These are phyloP conservation scores for Phortica variegata DNA, from an alignment of 1,140 invertebrate species.

Conservation along the genomic window DNA sequence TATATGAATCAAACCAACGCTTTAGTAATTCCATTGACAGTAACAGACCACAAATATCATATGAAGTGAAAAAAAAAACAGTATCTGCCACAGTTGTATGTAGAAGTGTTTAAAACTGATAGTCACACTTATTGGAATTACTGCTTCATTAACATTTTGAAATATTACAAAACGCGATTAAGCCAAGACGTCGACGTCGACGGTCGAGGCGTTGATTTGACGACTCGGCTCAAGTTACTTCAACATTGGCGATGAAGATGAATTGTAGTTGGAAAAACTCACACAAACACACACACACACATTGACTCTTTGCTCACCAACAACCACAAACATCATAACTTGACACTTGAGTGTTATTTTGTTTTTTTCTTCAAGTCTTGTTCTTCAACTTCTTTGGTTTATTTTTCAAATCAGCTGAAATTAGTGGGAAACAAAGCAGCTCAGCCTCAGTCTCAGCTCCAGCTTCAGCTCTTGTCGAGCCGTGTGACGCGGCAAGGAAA, in stretches of 20 bases:
- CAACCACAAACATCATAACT: conserved; percentile 21
- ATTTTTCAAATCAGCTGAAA: conserved; percentile 28
- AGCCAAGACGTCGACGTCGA: not conserved
- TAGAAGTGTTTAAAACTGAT: conserved; percentile 32
- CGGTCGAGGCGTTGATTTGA: not conserved
- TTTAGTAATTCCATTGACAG: too few species aligned
- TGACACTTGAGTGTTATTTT: conserved; percentile 27
- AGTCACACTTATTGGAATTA: conserved; percentile 55
- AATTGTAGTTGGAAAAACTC: conserved; percentile 23
- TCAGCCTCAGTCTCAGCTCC: too few species aligned
- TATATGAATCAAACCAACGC: too few species aligned
- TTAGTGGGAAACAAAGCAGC: conserved; percentile 41
- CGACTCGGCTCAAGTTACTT: too few species aligned
- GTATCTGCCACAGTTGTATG: conserved; percentile 28
- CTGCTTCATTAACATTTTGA: conserved; percentile 49
- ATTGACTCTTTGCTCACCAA: too few species aligned
- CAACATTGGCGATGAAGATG: too few species aligned
- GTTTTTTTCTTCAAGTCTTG: conserved; percentile 11
- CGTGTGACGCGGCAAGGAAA: too few species aligned
- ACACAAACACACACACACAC: too few species aligned
- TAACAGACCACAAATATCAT: too few species aligned
- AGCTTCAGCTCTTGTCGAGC: too few species aligned
- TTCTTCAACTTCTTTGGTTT: not conserved
- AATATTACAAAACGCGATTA: conserved; percentile 24
- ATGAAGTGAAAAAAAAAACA: not conserved